phyloP scores from a whole-genome alignment of 2,888 invertebrate species.

The Hoplodrina ambigua region DNA sequence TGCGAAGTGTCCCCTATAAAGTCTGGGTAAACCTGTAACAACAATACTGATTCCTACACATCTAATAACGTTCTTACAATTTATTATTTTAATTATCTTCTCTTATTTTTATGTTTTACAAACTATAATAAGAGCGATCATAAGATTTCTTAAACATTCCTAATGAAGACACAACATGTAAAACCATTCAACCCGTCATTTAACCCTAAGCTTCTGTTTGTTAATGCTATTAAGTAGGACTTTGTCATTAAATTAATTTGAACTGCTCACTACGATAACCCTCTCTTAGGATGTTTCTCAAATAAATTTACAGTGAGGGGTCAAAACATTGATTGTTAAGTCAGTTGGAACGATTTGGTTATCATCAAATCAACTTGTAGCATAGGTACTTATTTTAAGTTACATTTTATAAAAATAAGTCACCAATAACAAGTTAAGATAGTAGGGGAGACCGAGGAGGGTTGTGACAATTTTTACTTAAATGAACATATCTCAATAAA shows the following conservation, averaged over 20 bases:
- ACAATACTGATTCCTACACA: no score
- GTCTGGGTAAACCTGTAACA: no score
- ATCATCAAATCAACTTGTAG: conserved; percentile 4
- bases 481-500: no score
- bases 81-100: not conserved
- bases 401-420: conserved; percentile 1
- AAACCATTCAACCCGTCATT: conserved; percentile 19
- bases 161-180: not conserved
- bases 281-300: conserved; percentile 36
- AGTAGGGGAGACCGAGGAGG: no score
- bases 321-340: conserved; percentile 40
- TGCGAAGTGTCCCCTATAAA: no score
- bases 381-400: not conserved
- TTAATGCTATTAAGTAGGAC: conserved; percentile 47
- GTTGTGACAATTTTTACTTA: no score
- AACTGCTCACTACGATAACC: conserved; percentile 28
- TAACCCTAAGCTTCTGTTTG: conserved; percentile 32
- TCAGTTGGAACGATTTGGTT: conserved; percentile 31
- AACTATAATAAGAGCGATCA: no score
- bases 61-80: not conserved
- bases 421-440: not conserved
- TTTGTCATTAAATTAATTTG: conserved; percentile 46
- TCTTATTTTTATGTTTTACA: no score
- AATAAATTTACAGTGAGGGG: conserved; percentile 54
- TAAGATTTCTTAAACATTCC: not conserved